Base-by-base conservation (phyloP, 2,888 invertebrate genomes). In the Cheilosia impressa region DNA sequence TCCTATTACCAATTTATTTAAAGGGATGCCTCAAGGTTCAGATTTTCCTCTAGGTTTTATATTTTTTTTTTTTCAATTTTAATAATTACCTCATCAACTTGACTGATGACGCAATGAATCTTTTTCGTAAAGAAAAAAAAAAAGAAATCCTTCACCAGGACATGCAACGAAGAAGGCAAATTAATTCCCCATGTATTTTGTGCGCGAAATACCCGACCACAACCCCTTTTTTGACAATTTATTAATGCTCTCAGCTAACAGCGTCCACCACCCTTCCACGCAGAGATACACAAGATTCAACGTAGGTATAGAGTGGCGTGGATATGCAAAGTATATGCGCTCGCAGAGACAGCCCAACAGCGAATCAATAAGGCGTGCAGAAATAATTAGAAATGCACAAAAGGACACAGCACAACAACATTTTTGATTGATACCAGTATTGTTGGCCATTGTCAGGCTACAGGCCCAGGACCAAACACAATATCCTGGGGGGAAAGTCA, bases 1-100 rank as follows among this genome's bases (percentile, higher is more conserved):
- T 87, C 82, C 82, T 65, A 58, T 87, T 87, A 78, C 87, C 73
- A 82, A 77, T 82, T 77, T 78, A 87, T 82, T 82, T 77, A 82
- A 76, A 75, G 60, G 77, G 73, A 87, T 77, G 87, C 85, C 71
- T 85, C 69, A 69, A 38, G 71, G 80, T 68, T 73, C 73, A 65
- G 63, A 4, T 27, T 78, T 57, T 57, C 58, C 13, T 55, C n/a
- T 57, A 17, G 27, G 6, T 38, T 68, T 31, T 31, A n/a, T n/a
- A n/a, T n/a, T n/a, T n/a, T 65, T 53, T 79, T 66, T 68, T 81
- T 82, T 88, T 87, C 87, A 87, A 88, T 88, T 87, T 88, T 88
- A 88, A 90, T 92, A 92, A 92, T 92, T 92, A 92, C 91, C 90
- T 90, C 91, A 92, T 92, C 92, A 92, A 92, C 90, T 91, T 92